phyloP scores from a whole-genome alignment of 2,888 invertebrate genomes.

The Pandemis heparana region DNA sequence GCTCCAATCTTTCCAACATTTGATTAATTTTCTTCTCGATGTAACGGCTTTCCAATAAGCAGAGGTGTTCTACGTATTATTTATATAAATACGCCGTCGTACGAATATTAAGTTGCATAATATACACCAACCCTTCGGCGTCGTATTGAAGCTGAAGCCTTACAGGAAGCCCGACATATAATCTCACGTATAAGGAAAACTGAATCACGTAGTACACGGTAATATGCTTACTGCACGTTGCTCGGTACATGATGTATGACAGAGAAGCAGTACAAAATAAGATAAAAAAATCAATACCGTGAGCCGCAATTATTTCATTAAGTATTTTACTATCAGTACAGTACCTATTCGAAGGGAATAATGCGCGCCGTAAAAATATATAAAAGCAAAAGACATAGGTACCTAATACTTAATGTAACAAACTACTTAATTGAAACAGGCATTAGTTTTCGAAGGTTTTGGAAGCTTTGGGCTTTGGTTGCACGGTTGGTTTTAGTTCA shows the following conservation, averaged over 20 bases:
- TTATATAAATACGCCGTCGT: conserved; percentile 49
- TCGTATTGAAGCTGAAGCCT: conserved; percentile 38
- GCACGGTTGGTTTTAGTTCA: too few species aligned
- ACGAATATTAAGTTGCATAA: conserved; percentile 44
- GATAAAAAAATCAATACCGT: too few species aligned
- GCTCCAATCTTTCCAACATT: not conserved
- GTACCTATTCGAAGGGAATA: too few species aligned
- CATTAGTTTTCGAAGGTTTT: too few species aligned
- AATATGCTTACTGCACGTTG: conserved; percentile 16
- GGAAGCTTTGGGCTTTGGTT: too few species aligned
- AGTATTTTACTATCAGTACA: too few species aligned
- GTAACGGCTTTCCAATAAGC: not conserved
- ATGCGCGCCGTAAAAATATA: too few species aligned
- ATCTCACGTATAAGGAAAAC: conserved; percentile 22
- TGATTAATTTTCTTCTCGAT: not conserved
- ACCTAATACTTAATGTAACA: too few species aligned
- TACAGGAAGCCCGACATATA: conserved; percentile 37
- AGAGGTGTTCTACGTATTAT: not conserved
- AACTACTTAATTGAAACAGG: too few species aligned
- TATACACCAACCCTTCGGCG: conserved; percentile 26
- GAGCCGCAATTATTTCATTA: too few species aligned
- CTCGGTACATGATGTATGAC: not conserved
- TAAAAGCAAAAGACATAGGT: too few species aligned
- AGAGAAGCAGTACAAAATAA: not conserved
- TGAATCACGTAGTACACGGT: conserved; percentile 14